Evolutionary conservation across 2,113 vertebrate species (phyloP).

Genomic region (Pachyramphus minor): DNA sequence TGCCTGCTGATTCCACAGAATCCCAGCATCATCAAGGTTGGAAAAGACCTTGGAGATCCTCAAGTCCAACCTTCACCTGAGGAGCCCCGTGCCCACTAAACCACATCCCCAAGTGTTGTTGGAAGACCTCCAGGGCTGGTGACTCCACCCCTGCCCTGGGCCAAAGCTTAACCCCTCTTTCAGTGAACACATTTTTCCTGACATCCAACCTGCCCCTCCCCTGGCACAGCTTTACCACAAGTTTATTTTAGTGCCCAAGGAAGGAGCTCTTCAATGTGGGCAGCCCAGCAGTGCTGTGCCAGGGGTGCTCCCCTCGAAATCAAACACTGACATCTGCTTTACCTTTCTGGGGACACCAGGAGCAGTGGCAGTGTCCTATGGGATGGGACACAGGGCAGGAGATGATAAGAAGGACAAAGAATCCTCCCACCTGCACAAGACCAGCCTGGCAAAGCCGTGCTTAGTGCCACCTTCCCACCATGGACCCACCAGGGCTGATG

Average conservation of each 20-base stretch:
- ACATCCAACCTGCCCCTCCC: not conserved
- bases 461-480: not conserved
- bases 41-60: not conserved
- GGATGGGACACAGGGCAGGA: not conserved
- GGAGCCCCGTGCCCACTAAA: no score
- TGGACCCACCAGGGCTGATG: fast-evolving
- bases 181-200: no score
- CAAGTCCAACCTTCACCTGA: not conserved
- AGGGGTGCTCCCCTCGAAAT: not conserved
- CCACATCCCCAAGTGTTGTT: no score
- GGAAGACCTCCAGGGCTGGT: not conserved
- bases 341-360: not conserved
- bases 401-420: not conserved
- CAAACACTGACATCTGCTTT: no score
- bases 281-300: not conserved
- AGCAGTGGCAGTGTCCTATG: not conserved
- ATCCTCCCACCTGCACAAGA: not conserved
- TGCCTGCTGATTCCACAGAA: not conserved
- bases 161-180: fast-evolving
- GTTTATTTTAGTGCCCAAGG: not conserved
- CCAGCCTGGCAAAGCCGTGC: not conserved
- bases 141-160: not conserved
- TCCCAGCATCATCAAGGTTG: not conserved
- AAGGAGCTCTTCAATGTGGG: not conserved
- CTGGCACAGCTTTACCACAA: not conserved